Conservation (phyloP, 2,797 vertebrate genomes). For the Karalla daura region DNA sequence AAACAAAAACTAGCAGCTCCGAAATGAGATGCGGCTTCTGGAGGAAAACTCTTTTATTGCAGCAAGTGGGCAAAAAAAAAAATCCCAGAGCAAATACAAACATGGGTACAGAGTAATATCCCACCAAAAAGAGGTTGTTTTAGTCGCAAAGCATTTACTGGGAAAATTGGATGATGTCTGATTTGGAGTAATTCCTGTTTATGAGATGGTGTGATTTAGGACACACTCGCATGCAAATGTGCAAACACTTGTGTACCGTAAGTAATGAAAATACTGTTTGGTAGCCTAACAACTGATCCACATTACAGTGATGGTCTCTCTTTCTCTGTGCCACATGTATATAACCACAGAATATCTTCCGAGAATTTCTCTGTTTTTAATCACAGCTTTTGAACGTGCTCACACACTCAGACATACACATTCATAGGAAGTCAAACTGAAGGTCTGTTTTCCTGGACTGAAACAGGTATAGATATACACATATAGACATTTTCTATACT, state of each 20-base stretch:
- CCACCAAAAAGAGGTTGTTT: not conserved
- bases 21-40: slow-evolving; percentile 32
- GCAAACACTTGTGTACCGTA: not conserved
- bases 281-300: not conserved
- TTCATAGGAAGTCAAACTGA: too few relatives aligned
- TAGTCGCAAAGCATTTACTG: not conserved
- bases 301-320: not conserved
- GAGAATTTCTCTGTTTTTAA: too few relatives aligned
- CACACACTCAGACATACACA: too few relatives aligned
- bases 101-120: not conserved
- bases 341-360: too few relatives aligned
- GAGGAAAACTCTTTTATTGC: slow-evolving; percentile 33
- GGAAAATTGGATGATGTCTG: not conserved
- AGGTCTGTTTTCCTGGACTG: too few relatives aligned
- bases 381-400: too few relatives aligned
- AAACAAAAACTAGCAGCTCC: slow-evolving; percentile 46
- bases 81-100: not conserved
- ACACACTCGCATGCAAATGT: not conserved
- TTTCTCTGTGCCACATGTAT: not conserved
- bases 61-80: slow-evolving; percentile 6
- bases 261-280: not conserved
- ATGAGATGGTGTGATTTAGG: not conserved
- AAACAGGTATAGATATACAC: too few relatives aligned
- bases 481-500: too few relatives aligned
- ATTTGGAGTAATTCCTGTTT: not conserved